A percentile compares a stretch with the other conserved stretches of the same genome.
phyloP scores from a whole-genome alignment of 2,113 vertebrate genomes.

The Cheirogaleus medius region DNA sequence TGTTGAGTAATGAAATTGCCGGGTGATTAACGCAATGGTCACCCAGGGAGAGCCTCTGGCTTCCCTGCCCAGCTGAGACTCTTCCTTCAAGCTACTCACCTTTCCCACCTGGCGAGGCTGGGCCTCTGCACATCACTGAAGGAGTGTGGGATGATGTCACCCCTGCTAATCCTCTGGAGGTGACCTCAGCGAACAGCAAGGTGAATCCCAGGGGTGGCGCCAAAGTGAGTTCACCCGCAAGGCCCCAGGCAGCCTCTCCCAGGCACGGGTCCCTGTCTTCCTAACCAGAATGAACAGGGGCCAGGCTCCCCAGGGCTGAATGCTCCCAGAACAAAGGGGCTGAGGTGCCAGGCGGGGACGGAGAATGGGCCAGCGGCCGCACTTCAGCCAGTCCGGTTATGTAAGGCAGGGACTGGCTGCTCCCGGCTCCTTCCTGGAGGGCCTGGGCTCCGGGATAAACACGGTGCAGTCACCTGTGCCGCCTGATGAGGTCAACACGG shows the following conservation, averaged over 20 bases:
- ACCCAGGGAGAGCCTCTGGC: not conserved
- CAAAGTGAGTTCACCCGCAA: slow-evolving; percentile 37
- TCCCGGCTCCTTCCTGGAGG: not conserved
- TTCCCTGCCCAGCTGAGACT: not conserved
- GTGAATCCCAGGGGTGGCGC: slow-evolving; percentile 45
- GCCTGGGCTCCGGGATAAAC: not conserved
- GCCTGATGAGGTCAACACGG: not conserved
- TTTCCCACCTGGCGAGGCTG: slow-evolving; percentile 11
- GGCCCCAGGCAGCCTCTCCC: slow-evolving; percentile 32
- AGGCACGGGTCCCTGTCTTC: not conserved
- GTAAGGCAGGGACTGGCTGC: not conserved
- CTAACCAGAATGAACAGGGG: not conserved
- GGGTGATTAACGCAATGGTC: not conserved
- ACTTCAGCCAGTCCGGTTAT: not conserved
- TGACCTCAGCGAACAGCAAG: slow-evolving; percentile 49
- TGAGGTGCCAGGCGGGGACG: no score
- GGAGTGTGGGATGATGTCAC: slow-evolving; percentile 68
- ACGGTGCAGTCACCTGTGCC: not conserved
- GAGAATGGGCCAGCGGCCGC: not conserved
- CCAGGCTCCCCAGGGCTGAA: not conserved
- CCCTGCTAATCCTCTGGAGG: slow-evolving; percentile 33
- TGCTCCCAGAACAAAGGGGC: not conserved
- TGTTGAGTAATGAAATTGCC: not conserved
- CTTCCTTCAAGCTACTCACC: not conserved
- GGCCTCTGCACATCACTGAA: not conserved